A percentile compares a stretch with the other conserved stretches of the same genome.
Conservation (phyloP, 2,888 invertebrate species). For the Sinopyrophorus schimmeli region DNA sequence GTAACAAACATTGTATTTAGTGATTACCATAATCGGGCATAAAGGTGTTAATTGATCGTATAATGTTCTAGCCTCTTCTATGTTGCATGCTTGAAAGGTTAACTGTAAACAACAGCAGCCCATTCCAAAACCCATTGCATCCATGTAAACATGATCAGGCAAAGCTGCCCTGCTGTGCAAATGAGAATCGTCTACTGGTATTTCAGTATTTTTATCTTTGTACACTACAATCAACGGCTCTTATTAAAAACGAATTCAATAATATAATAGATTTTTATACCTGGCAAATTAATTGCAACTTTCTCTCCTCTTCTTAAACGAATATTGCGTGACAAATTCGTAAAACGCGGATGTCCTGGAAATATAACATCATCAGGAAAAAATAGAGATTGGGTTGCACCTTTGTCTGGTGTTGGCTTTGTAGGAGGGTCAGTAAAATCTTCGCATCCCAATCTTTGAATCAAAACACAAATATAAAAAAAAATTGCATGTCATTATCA, state of each 20-base stretch:
- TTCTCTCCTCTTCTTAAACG: slow-evolving; percentile 89
- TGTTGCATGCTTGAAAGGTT: slow-evolving; percentile 96
- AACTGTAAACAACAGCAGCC: slow-evolving; percentile 97
- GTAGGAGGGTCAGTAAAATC: slow-evolving; percentile 85
- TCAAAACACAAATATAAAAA: background rate
- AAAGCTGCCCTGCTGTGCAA: slow-evolving; percentile 68
- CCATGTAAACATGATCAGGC: slow-evolving; percentile 95
- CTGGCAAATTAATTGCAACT: slow-evolving; percentile 94
- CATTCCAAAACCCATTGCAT: slow-evolving; percentile 99
- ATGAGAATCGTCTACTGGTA: slow-evolving; percentile 79
- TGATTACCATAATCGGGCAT: slow-evolving; percentile 89
- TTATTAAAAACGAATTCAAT: slow-evolving; percentile 1
- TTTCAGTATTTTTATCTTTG: slow-evolving; percentile 83
- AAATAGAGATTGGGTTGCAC: slow-evolving; percentile 83
- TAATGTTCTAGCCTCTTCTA: slow-evolving; percentile 90
- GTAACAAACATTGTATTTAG: background rate
- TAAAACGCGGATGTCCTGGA: slow-evolving; percentile 94
- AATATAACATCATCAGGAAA: slow-evolving; percentile 95
- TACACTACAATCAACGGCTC: slow-evolving; percentile 66
- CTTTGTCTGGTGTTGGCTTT: slow-evolving; percentile 69
- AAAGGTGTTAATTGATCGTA: slow-evolving; percentile 97
- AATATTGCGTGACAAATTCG: slow-evolving; percentile 91
- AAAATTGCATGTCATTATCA: no score
- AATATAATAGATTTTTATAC: slow-evolving; percentile 58
- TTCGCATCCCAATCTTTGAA: slow-evolving; percentile 77